phyloP scores from a whole-genome alignment of 2,888 invertebrate genomes.

The Ariolimax columbianus region DNA sequence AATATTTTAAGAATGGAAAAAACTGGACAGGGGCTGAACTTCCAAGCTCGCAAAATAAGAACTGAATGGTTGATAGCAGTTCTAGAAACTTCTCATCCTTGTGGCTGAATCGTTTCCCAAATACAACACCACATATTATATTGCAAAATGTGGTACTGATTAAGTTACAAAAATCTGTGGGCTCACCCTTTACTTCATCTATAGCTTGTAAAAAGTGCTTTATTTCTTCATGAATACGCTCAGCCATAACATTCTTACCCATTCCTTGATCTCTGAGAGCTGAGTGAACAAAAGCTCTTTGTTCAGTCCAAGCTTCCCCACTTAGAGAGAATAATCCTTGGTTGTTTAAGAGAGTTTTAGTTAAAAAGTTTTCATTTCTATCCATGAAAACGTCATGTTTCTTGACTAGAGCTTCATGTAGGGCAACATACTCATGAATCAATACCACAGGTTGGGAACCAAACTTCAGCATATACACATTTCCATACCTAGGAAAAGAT shows the following conservation, averaged over 20 bases:
- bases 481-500: constrained; percentile 8
- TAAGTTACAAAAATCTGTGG: constrained; percentile 18
- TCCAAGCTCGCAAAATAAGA: not conserved
- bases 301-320: constrained; percentile 34
- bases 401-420: constrained; percentile 38
- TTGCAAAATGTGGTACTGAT: constrained; percentile 18
- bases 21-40: not conserved
- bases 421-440: constrained; percentile 11
- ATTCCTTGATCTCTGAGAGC: constrained; percentile 32
- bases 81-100: constrained; percentile 30
- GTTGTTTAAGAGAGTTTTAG: not conserved
- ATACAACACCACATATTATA: constrained; percentile 30
- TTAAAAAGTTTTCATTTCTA: constrained; percentile 13
- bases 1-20: constrained; percentile 34
- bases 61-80: not conserved
- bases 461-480: constrained; percentile 30
- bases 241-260: constrained; percentile 44
- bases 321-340: constrained; percentile 24
- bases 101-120: constrained; percentile 43
- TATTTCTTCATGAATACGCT: constrained; percentile 26
- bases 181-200: constrained; percentile 14
- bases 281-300: constrained; percentile 26
- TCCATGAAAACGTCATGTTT: constrained; percentile 30
- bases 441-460: constrained; percentile 25
- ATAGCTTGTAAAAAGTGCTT: constrained; percentile 24